These are phyloP conservation scores for Ctenochaetus hawaiiensis DNA, from an alignment of 2,797 vertebrate species.

Conservation along the genomic window DNA sequence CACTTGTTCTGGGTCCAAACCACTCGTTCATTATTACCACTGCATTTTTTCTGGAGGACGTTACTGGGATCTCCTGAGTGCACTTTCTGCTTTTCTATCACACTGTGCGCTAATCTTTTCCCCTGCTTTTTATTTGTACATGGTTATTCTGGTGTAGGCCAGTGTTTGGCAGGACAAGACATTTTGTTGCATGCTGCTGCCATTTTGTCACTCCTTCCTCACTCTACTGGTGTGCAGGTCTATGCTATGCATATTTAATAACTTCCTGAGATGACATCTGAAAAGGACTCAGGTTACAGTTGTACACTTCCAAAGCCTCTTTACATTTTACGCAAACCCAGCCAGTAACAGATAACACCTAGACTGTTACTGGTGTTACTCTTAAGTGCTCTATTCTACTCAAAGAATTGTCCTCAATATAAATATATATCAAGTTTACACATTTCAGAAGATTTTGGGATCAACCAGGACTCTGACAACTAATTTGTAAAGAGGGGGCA, in stretches of 20 bases:
- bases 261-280: slow-evolving; percentile 64
- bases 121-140: slow-evolving; percentile 16
- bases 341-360: neutral
- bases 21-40: neutral
- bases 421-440: neutral
- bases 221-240: slow-evolving; percentile 46
- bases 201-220: slow-evolving; percentile 61
- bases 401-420: neutral
- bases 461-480: neutral
- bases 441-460: slow-evolving; percentile 1
- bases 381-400: neutral
- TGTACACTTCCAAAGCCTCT: slow-evolving; percentile 35
- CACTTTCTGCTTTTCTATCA: neutral
- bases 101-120: neutral
- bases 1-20: neutral
- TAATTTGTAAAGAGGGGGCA: neutral
- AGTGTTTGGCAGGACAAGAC: slow-evolving; percentile 7
- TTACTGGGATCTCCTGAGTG: neutral
- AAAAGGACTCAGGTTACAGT: slow-evolving; percentile 73
- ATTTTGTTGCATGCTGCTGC: slow-evolving; percentile 44
- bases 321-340: slow-evolving; percentile 16
- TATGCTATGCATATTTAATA: slow-evolving; percentile 82
- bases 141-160: neutral
- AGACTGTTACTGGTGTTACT: neutral
- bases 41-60: neutral